Percentiles rank a stretch among this genome's conserved stretches.
Evolutionary conservation across 2,888 invertebrate genomes (phyloP).

Genomic region (Lasioglossum villosulum): DNA sequence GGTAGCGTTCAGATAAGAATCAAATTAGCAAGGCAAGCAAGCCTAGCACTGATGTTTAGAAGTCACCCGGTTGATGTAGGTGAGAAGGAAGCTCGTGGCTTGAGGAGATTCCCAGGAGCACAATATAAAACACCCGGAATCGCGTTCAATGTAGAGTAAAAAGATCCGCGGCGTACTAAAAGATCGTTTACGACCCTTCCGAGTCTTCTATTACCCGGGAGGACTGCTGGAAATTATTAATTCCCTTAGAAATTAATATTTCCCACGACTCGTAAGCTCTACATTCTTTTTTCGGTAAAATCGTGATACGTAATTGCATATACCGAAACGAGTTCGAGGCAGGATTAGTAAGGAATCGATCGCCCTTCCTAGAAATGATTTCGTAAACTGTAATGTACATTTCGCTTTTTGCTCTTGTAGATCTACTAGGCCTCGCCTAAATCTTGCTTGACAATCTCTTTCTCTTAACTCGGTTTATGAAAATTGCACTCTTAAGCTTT

Average conservation of each 20-base stretch:
- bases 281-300: background rate
- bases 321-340: background rate
- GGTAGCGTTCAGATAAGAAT: slow-evolving; percentile 37
- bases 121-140: slow-evolving; percentile 73
- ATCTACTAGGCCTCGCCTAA: too few relatives aligned
- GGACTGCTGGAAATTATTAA: slow-evolving; percentile 43
- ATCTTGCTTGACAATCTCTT: background rate
- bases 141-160: slow-evolving; percentile 64
- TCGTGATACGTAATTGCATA: background rate
- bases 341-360: background rate
- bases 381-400: background rate
- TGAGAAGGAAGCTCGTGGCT: slow-evolving; percentile 70
- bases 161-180: slow-evolving; percentile 33
- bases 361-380: background rate
- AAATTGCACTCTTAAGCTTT: too few relatives aligned
- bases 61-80: slow-evolving; percentile 55
- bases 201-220: slow-evolving; percentile 36
- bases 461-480: too few relatives aligned
- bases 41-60: slow-evolving; percentile 33
- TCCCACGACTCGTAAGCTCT: background rate
- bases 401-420: background rate
- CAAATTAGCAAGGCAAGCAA: slow-evolving; percentile 24
- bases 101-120: slow-evolving; percentile 69
- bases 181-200: slow-evolving; percentile 47
- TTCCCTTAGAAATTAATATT: slow-evolving; percentile 44